phyloP scores from a whole-genome alignment of 2,888 invertebrate species.

The Tachina lurida region DNA sequence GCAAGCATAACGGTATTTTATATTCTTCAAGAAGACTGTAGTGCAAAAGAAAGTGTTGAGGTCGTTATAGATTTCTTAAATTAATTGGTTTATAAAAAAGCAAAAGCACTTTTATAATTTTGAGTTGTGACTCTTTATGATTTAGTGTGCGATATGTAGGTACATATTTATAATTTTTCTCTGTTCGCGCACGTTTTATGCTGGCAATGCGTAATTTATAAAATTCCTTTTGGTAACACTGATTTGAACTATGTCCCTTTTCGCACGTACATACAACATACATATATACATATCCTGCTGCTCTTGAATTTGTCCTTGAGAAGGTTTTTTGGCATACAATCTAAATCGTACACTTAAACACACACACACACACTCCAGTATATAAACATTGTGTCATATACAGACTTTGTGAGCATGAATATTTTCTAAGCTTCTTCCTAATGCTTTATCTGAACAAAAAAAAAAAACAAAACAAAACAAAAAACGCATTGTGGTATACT shows the following conservation, averaged over 20 bases:
- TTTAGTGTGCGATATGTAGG: no score
- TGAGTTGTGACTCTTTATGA: no score
- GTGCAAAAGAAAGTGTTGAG: no score
- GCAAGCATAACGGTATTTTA: no score
- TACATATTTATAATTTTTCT: background rate
- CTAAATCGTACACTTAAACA: background rate
- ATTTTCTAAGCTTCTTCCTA: conserved; percentile 3
- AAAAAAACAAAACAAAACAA: background rate
- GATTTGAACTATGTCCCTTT: conserved; percentile 26
- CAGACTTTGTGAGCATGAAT: background rate
- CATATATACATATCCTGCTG: conserved; percentile 8
- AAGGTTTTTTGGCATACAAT: conserved; percentile 60
- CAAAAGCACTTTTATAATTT: no score
- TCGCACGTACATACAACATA: background rate
- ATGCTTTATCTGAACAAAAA: conserved; percentile 29
- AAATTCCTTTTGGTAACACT: background rate
- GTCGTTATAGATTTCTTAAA: no score
- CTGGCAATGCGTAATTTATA: background rate
- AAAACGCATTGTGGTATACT: background rate
- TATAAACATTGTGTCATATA: background rate
- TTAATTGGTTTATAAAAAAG: no score
- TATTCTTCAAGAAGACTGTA: no score
- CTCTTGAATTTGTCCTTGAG: conserved; percentile 71
- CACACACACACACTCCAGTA: background rate
- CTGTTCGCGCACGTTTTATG: background rate